These are phyloP conservation scores for Drosophila pallidifrons DNA, from an alignment of 1,140 invertebrate genomes.

Conservation along the genomic window DNA sequence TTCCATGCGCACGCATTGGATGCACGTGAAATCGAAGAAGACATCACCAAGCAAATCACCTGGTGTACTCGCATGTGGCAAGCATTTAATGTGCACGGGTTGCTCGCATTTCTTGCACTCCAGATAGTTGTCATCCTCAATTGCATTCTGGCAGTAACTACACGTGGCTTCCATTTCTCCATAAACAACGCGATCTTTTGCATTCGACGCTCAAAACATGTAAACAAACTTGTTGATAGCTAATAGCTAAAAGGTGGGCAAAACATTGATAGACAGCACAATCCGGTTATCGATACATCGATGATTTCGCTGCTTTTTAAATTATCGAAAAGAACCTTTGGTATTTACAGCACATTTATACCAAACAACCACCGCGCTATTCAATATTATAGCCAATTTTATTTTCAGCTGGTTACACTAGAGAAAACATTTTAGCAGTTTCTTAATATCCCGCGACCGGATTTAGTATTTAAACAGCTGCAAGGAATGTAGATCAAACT, in stretches of 20 bases:
- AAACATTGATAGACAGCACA: too few relatives aligned
- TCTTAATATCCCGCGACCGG: too few relatives aligned
- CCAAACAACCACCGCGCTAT: too few relatives aligned
- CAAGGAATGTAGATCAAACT: too few relatives aligned
- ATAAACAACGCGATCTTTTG: neutral
- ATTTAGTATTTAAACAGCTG: too few relatives aligned
- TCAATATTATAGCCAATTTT: too few relatives aligned
- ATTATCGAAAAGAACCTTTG: too few relatives aligned
- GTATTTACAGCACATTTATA: too few relatives aligned
- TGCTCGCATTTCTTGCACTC: constrained; percentile 86
- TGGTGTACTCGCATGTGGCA: constrained; percentile 87
- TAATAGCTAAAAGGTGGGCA: constrained; percentile 8
- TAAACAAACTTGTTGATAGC: constrained; percentile 25
- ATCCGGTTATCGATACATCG: too few relatives aligned
- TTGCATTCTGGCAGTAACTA: constrained; percentile 45
- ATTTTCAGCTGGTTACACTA: too few relatives aligned
- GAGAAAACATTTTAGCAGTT: too few relatives aligned
- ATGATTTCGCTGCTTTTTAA: too few relatives aligned
- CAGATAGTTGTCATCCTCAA: constrained; percentile 77
- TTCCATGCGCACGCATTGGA: constrained; percentile 86
- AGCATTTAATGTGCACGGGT: constrained; percentile 88
- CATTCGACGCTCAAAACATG: constrained; percentile 35
- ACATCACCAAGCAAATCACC: constrained; percentile 90
- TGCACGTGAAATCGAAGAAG: constrained; percentile 91
- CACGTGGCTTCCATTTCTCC: constrained; percentile 21